phyloP scores from a whole-genome alignment of 2,113 vertebrate genomes.

The Phyllopteryx taeniolatus region DNA sequence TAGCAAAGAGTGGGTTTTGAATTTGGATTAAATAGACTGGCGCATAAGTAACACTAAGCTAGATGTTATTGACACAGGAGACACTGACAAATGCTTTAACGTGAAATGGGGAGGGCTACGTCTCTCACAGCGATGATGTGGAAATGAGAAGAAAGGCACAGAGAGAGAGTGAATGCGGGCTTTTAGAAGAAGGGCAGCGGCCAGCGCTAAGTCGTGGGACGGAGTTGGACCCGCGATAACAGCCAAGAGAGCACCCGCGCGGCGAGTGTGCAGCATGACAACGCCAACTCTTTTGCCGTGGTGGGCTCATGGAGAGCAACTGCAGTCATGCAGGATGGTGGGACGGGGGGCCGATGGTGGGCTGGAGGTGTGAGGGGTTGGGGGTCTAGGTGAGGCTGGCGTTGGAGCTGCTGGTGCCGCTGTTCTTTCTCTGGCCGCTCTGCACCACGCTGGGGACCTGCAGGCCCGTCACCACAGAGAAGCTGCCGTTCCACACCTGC shows the following conservation, averaged over 20 bases:
- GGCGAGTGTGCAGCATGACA: slow-evolving; percentile 22
- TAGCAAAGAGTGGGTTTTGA: slow-evolving; percentile 16
- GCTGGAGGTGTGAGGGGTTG: slow-evolving; percentile 2
- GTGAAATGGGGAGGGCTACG: slow-evolving; percentile 21
- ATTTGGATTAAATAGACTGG: slow-evolving; percentile 27
- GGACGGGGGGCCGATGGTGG: not conserved
- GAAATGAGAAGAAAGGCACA: slow-evolving; percentile 65
- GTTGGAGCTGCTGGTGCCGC: slow-evolving; percentile 90
- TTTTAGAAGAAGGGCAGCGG: slow-evolving; percentile 46
- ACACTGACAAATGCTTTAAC: slow-evolving; percentile 18
- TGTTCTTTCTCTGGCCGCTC: slow-evolving; percentile 88
- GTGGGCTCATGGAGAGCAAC: not conserved
- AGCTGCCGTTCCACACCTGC: slow-evolving; percentile 95
- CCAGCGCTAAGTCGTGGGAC: slow-evolving; percentile 64
- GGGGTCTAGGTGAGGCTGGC: slow-evolving; percentile 84
- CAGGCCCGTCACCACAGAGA: slow-evolving; percentile 85
- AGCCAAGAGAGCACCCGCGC: slow-evolving; percentile 17
- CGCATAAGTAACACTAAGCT: slow-evolving; percentile 35
- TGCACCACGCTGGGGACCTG: slow-evolving; percentile 88
- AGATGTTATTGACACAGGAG: slow-evolving; percentile 25
- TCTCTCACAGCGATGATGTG: slow-evolving; percentile 21
- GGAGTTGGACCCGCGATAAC: slow-evolving; percentile 35
- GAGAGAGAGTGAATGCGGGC: slow-evolving; percentile 49
- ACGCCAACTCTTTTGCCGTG: slow-evolving; percentile 9
- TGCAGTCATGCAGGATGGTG: slow-evolving; percentile 13